Conservation (phyloP, 2,888 invertebrate genomes). For the Pristionchus exspectatus region DNA sequence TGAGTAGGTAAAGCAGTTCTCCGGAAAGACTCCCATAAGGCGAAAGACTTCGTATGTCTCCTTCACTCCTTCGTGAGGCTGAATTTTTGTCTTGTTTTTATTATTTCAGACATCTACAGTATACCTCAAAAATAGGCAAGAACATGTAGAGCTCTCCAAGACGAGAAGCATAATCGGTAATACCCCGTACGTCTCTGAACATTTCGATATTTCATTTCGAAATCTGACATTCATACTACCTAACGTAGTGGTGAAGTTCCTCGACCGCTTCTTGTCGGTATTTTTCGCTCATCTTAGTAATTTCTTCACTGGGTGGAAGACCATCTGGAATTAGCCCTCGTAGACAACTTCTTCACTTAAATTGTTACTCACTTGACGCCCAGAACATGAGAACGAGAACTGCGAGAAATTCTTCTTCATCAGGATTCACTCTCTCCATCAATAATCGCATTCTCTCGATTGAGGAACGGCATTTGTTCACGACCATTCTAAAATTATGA, state of each 20-base stretch:
- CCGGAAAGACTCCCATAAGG: not conserved
- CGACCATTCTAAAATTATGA: not conserved
- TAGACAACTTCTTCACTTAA: not conserved
- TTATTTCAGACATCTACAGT: not conserved
- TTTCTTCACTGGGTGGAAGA: not conserved
- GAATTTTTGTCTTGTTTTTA: not conserved
- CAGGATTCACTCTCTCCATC: not conserved
- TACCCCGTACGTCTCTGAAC: not conserved
- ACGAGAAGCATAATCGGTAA: not conserved
- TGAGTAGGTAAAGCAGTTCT: not conserved
- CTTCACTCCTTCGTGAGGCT: not conserved
- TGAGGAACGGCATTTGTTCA: not conserved
- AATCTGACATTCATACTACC: not conserved
- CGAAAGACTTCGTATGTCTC: constrained; percentile 15
- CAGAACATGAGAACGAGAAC: constrained; percentile 32
- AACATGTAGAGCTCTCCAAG: not conserved
- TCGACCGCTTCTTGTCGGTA: not conserved
- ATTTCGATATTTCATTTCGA: not conserved
- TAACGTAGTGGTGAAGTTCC: not conserved
- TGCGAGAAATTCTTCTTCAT: constrained; percentile 8
- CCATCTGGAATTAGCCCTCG: not conserved
- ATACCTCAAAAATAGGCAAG: constrained; percentile 12
- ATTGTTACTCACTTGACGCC: not conserved
- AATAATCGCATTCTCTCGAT: not conserved
- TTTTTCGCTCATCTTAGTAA: not conserved